Evolutionary conservation across 2,113 vertebrate species (phyloP).

Genomic region (Tupaia chinensis): DNA sequence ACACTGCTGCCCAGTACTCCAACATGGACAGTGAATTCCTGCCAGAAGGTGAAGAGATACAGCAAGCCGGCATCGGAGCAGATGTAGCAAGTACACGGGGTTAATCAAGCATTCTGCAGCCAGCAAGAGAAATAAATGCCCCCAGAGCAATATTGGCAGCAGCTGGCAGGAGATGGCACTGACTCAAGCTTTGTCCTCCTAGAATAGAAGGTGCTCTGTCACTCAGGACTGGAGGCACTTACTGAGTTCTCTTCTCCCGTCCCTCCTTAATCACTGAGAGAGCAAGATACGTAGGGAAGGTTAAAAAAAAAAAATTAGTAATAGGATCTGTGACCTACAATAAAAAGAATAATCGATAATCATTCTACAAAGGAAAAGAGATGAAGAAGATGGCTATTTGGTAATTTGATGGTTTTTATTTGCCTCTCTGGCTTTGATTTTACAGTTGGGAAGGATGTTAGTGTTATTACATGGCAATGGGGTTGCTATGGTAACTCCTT

Average conservation of each 20-base stretch:
- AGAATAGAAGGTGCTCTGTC: not conserved
- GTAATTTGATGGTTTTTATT: slow-evolving; percentile 79
- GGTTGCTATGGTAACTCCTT: slow-evolving; percentile 82
- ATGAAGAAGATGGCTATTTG: slow-evolving; percentile 64
- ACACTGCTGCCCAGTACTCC: not conserved
- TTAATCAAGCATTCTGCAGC: slow-evolving; percentile 70
- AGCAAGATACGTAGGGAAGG: not conserved
- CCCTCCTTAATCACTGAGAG: not conserved
- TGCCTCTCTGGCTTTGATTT: slow-evolving; percentile 80
- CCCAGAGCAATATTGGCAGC: not conserved
- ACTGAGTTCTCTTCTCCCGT: not conserved
- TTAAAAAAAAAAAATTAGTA: not conserved
- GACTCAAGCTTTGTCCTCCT: slow-evolving; percentile 37
- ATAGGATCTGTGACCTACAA: slow-evolving; percentile 54
- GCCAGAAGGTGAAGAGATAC: slow-evolving; percentile 62
- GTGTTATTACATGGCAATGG: slow-evolving; percentile 70
- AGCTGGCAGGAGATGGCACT: slow-evolving; percentile 45
- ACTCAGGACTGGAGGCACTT: not conserved
- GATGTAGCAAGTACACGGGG: slow-evolving; percentile 52
- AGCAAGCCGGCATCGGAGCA: not conserved
- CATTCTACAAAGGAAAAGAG: slow-evolving; percentile 43
- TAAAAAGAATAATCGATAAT: slow-evolving; percentile 71
- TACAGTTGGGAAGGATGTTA: slow-evolving; percentile 74
- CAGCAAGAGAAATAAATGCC: slow-evolving; percentile 56
- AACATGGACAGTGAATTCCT: not conserved